Conservation (phyloP, 2,888 invertebrate species). For the Campopleginae sp. region DNA sequence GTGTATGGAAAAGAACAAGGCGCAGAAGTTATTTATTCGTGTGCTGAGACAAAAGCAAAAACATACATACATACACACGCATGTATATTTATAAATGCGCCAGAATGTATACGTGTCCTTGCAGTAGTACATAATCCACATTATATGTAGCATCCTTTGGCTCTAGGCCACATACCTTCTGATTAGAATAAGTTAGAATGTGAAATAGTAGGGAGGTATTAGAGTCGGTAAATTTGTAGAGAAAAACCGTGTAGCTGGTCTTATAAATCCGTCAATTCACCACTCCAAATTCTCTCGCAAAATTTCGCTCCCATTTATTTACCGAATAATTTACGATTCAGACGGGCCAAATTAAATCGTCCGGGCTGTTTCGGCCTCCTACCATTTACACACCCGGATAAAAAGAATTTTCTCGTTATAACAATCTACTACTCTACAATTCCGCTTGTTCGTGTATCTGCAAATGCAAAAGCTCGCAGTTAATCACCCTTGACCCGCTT, state of each 20-base stretch:
- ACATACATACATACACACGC: not conserved
- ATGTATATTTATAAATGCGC: not conserved
- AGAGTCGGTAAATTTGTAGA: slow-evolving; percentile 2
- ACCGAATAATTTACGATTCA: slow-evolving; percentile 58
- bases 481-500: slow-evolving; percentile 56
- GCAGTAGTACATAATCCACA: slow-evolving; percentile 46
- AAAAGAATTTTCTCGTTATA: slow-evolving; percentile 29
- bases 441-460: slow-evolving; percentile 23
- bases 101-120: slow-evolving; percentile 27
- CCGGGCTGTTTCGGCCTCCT: slow-evolving; percentile 44
- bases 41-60: slow-evolving; percentile 47
- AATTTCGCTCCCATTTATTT: slow-evolving; percentile 56
- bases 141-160: slow-evolving; percentile 30
- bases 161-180: slow-evolving; percentile 34
- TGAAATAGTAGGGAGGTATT: not conserved
- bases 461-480: slow-evolving; percentile 59
- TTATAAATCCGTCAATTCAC: slow-evolving; percentile 26
- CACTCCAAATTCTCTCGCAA: slow-evolving; percentile 33
- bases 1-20: slow-evolving; percentile 32
- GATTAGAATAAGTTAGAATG: slow-evolving; percentile 41
- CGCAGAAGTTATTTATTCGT: slow-evolving; percentile 51
- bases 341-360: slow-evolving; percentile 62
- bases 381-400: slow-evolving; percentile 54
- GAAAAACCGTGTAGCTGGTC: slow-evolving; percentile 11
- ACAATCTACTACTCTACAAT: slow-evolving; percentile 8